phyloP scores from a whole-genome alignment of 2,888 invertebrate genomes.

The Physocephala rufipes region DNA sequence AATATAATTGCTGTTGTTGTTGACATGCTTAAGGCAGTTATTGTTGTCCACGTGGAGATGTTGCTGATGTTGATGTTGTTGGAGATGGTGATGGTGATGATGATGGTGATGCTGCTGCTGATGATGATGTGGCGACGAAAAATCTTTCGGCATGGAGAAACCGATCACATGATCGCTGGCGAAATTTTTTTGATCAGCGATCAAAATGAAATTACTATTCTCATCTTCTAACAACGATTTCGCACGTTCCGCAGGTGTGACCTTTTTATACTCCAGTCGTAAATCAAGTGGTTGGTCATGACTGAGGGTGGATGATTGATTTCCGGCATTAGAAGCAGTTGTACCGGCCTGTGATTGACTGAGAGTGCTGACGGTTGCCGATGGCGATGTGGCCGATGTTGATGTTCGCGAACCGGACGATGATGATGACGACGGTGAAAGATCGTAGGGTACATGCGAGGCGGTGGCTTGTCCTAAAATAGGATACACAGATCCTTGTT shows the following conservation, averaged over 20 bases:
- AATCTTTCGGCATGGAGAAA: constrained; percentile 19
- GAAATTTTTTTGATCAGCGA: constrained; percentile 45
- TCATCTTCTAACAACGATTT: constrained; percentile 75
- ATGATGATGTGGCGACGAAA: constrained; percentile 2
- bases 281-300: constrained; percentile 86
- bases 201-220: constrained; percentile 81
- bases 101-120: constrained; percentile 50
- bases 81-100: constrained; percentile 53
- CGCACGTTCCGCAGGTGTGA: constrained; percentile 17
- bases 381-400: constrained; percentile 49
- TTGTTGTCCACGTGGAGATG: constrained; percentile 45
- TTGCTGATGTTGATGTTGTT: constrained; percentile 43
- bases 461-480: constrained; percentile 70
- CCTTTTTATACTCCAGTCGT: constrained; percentile 84
- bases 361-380: constrained; percentile 50
- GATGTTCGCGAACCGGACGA: constrained; percentile 55
- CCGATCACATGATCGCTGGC: constrained; percentile 38
- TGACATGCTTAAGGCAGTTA: constrained; percentile 47
- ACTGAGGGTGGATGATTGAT: constrained; percentile 43
- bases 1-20: constrained; percentile 43
- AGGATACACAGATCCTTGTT: constrained; percentile 79
- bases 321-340: constrained; percentile 57
- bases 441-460: constrained; percentile 75
- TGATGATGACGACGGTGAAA: constrained; percentile 67
- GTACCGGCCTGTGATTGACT: constrained; percentile 49